Conservation (phyloP, 2,797 vertebrate species). For the Sparus aurata region DNA sequence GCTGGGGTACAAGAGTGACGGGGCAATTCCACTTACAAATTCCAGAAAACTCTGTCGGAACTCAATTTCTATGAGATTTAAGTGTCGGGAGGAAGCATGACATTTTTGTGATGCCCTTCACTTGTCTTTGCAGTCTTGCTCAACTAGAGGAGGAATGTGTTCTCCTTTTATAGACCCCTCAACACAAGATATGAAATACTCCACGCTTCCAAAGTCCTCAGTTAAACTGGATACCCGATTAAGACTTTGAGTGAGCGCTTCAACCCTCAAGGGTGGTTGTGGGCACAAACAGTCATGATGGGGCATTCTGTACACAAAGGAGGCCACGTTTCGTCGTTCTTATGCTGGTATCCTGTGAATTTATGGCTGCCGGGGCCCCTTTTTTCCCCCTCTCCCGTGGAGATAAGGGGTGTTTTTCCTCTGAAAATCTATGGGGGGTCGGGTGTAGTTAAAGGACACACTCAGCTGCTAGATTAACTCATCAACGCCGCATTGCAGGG, state of each 20-base stretch:
- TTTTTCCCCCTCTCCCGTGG: conserved; percentile 64
- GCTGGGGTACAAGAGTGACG: conserved; percentile 21
- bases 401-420: conserved; percentile 78
- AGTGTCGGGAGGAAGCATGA: conserved; percentile 9
- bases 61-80: conserved; percentile 1
- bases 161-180: conserved; percentile 50
- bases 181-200: conserved; percentile 35
- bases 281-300: conserved; percentile 13
- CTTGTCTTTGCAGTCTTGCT: conserved; percentile 37
- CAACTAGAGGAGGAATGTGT: conserved; percentile 34
- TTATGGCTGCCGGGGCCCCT: conserved; percentile 66
- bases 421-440: conserved; percentile 77
- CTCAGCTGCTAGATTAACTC: conserved; percentile 92
- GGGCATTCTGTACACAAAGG: conserved; percentile 38
- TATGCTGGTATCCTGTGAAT: conserved; percentile 66
- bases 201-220: conserved; percentile 31
- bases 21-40: conserved; percentile 7
- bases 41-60: conserved; percentile 19
- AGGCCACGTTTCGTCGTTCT: conserved; percentile 50
- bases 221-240: conserved; percentile 63
- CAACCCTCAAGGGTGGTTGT: conserved; percentile 31
- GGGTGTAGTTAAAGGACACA: conserved; percentile 83
- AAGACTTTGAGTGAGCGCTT: conserved; percentile 24
- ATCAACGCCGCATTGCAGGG: conserved; percentile 89
- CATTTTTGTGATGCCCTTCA: conserved; percentile 32